Percentiles rank a stretch among this genome's conserved stretches.
These are phyloP conservation scores for Drepana arcuata DNA, from an alignment of 1,140 invertebrate species.

Conservation along the genomic window DNA sequence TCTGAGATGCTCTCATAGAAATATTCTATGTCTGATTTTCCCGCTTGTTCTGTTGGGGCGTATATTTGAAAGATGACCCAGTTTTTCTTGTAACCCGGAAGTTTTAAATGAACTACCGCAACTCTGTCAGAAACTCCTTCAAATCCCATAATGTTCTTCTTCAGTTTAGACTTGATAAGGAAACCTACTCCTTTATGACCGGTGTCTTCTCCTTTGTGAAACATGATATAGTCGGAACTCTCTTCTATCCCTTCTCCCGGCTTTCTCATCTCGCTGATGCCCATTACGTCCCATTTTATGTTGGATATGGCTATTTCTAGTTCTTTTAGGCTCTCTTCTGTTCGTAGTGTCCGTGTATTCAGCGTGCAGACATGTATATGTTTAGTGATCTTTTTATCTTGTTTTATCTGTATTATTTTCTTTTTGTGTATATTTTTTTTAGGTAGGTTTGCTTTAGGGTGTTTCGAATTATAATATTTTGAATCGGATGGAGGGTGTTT, in stretches of 20 bases:
- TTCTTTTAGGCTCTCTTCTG: neutral
- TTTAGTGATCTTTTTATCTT: neutral
- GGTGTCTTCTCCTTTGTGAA: conserved; percentile 2
- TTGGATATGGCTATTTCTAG: neutral
- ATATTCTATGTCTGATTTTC: conserved; percentile 4
- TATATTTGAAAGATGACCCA: conserved; percentile 21
- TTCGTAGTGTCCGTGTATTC: neutral
- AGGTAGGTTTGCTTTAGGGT: too few species aligned
- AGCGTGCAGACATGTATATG: neutral
- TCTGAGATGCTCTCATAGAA: conserved; percentile 12
- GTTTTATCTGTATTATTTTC: neutral
- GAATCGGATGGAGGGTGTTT: conserved; percentile 14
- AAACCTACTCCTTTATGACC: conserved; percentile 7
- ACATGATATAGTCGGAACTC: neutral
- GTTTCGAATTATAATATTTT: too few species aligned
- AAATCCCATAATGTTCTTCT: neutral
- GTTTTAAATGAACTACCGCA: conserved; percentile 1
- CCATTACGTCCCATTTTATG: conserved; percentile 9
- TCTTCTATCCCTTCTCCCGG: conserved; percentile 1
- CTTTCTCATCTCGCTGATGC: conserved; percentile 15
- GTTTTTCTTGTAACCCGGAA: conserved; percentile 5
- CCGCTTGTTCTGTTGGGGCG: conserved; percentile 17
- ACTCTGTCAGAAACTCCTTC: conserved; percentile 13
- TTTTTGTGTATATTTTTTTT: neutral
- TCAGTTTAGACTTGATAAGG: neutral